phyloP scores from a whole-genome alignment of 2,888 invertebrate species.

The Alloplasta piceator region DNA sequence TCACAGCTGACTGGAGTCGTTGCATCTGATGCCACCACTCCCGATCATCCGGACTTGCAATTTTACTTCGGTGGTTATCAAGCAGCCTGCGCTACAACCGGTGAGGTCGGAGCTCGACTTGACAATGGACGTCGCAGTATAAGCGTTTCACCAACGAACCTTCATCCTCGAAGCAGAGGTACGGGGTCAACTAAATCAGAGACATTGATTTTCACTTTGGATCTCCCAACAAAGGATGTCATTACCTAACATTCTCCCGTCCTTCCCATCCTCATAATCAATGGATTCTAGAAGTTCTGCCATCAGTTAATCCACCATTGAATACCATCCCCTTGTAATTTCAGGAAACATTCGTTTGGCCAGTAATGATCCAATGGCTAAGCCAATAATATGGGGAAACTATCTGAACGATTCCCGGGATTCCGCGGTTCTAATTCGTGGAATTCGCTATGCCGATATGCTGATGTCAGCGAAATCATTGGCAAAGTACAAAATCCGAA shows the following conservation, averaged over 20 bases:
- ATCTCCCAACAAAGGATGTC: no score
- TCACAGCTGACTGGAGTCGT: conserved; percentile 87
- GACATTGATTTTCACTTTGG: no score
- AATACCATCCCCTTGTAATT: conserved; percentile 6
- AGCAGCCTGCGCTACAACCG: conserved; percentile 85
- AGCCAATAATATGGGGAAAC: conserved; percentile 91
- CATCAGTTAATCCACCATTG: background rate
- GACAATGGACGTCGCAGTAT: conserved; percentile 78
- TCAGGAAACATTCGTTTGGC: conserved; percentile 83
- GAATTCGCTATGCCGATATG: conserved; percentile 85
- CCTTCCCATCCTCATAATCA: no score
- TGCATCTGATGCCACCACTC: conserved; percentile 86
- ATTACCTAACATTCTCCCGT: no score
- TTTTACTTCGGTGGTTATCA: conserved; percentile 88
- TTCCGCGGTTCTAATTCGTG: conserved; percentile 86
- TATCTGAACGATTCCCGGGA: conserved; percentile 90
- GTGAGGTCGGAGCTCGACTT: conserved; percentile 82
- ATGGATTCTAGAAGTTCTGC: no score
- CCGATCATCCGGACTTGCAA: conserved; percentile 87
- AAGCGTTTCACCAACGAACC: conserved; percentile 86
- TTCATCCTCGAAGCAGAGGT: conserved; percentile 89
- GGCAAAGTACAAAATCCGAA: conserved; percentile 75
- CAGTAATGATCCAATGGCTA: conserved; percentile 87
- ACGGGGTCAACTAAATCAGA: conserved; percentile 60
- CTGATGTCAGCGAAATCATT: conserved; percentile 85